Evolutionary conservation across 2,113 vertebrate genomes (phyloP).

Genomic region (Motacilla alba): DNA sequence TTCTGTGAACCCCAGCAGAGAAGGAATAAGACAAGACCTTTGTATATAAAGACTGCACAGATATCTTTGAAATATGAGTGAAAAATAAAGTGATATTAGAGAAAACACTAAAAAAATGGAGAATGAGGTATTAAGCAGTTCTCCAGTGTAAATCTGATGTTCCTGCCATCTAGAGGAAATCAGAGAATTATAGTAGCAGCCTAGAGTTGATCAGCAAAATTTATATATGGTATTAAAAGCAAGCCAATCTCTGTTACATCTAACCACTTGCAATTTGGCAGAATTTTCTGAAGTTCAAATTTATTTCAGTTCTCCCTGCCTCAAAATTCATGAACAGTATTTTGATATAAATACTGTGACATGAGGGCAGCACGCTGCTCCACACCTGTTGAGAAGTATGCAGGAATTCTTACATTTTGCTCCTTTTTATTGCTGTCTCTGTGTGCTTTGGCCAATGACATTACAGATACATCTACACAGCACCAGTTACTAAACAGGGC

Average conservation of each 20-base stretch:
- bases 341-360: neutral
- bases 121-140: slow-evolving; percentile 51
- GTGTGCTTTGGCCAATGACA: neutral
- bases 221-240: neutral
- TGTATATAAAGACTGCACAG: neutral
- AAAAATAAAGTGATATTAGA: slow-evolving; percentile 1
- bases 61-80: neutral
- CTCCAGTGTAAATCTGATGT: slow-evolving; percentile 37
- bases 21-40: neutral
- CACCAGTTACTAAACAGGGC: neutral
- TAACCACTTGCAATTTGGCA: neutral
- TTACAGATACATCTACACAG: neutral
- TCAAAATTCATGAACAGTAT: neutral
- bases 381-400: neutral
- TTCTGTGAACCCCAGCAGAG: neutral
- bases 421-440: neutral
- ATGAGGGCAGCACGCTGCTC: neutral
- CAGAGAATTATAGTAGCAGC: slow-evolving; percentile 35
- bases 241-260: neutral
- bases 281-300: neutral
- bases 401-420: neutral
- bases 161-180: slow-evolving; percentile 33
- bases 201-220: neutral
- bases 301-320: neutral
- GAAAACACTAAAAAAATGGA: neutral